These are phyloP conservation scores for Oxygymnocypris stewartii DNA, from an alignment of 2,113 vertebrate genomes.

Conservation along the genomic window DNA sequence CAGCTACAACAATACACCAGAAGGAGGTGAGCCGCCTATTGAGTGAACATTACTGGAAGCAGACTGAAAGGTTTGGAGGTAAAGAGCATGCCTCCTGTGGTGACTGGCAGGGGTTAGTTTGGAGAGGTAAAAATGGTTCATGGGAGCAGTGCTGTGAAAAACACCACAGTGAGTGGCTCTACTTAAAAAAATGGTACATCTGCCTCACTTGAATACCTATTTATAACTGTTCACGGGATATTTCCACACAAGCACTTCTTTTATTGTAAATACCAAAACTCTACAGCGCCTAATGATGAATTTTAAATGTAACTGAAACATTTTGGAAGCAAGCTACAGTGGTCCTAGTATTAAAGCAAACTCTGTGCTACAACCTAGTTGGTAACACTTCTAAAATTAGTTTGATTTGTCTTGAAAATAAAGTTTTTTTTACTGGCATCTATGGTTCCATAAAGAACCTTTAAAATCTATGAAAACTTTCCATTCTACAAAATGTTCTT, in stretches of 20 bases:
- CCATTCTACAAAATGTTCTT: background rate
- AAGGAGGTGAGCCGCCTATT: background rate
- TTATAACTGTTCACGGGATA: background rate
- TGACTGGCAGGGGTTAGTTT: conserved; percentile 27
- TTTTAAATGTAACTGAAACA: background rate
- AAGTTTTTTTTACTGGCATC: too few species aligned
- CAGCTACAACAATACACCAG: conserved; percentile 22
- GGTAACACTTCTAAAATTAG: conserved; percentile 5
- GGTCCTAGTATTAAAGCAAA: background rate
- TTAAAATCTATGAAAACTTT: background rate
- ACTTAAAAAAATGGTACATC: background rate
- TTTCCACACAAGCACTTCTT: background rate
- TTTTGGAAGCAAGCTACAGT: conserved; percentile 14
- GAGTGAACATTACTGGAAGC: background rate
- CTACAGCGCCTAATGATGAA: background rate
- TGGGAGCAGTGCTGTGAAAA: background rate
- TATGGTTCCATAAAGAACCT: background rate
- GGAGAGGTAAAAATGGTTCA: background rate
- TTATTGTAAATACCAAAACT: background rate
- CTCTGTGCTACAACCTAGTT: background rate
- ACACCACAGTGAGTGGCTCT: background rate
- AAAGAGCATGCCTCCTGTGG: conserved; percentile 5
- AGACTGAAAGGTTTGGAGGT: background rate
- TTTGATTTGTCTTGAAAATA: background rate
- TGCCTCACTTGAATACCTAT: background rate